These are phyloP conservation scores for Tenthredo distinguenda DNA, from an alignment of 2,888 invertebrate species.

Conservation along the genomic window DNA sequence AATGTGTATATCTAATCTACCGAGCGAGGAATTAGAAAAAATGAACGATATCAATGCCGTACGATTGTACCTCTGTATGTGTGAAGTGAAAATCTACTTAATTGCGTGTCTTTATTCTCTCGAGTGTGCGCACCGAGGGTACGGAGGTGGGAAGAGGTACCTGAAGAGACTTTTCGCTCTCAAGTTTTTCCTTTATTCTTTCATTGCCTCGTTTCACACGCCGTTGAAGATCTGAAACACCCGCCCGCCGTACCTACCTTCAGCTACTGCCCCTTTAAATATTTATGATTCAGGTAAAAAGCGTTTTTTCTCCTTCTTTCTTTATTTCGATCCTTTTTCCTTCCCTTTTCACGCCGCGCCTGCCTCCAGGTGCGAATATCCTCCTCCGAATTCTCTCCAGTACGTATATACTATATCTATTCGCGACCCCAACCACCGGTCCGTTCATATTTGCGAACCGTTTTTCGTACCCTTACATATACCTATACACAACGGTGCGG, in stretches of 20 bases:
- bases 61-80: not conserved
- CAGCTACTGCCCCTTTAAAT: conserved; percentile 16
- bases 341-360: not conserved
- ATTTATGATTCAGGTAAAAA: conserved; percentile 26
- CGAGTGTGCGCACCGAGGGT: not conserved
- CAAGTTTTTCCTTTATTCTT: conserved; percentile 21
- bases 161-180: not conserved
- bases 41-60: not conserved
- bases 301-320: not conserved
- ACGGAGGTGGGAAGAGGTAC: not conserved
- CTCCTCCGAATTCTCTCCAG: not conserved
- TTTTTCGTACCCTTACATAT: not conserved
- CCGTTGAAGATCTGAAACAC: conserved; percentile 12
- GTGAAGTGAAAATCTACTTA: not conserved
- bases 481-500: not conserved
- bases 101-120: not conserved
- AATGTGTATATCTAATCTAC: too few species aligned
- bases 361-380: conserved; percentile 6
- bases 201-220: conserved; percentile 31
- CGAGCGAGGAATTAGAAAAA: not conserved
- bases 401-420: not conserved
- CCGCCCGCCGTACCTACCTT: not conserved
- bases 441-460: not conserved
- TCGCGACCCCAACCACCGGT: not conserved
- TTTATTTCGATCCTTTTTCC: not conserved